A percentile compares a stretch with the other conserved stretches of the same genome.
Conservation (phyloP, 2,113 vertebrate genomes). For the Poecilia latipinna region DNA sequence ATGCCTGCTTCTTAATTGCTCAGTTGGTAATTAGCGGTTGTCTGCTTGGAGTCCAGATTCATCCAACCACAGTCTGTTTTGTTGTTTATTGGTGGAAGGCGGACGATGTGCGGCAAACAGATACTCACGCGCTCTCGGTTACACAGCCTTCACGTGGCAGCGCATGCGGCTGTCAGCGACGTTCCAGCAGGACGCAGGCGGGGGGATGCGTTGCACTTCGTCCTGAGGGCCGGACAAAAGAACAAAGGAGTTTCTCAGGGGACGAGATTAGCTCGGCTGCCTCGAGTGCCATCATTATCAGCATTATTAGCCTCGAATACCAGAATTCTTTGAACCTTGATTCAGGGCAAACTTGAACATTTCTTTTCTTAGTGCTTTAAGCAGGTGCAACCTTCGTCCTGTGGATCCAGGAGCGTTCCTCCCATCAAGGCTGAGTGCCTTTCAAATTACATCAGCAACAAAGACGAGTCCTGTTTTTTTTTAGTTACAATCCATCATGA, state of each 20-base stretch:
- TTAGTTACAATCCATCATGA: accelerated
- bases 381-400: slow-evolving; percentile 8
- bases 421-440: slow-evolving; percentile 28
- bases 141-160: slow-evolving; percentile 32
- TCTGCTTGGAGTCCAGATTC: slow-evolving; percentile 41
- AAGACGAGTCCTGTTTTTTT: background rate
- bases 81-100: slow-evolving; percentile 23
- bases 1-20: slow-evolving; percentile 60
- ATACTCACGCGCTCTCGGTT: slow-evolving; percentile 12
- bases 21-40: slow-evolving; percentile 54
- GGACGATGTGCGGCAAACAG: slow-evolving; percentile 4
- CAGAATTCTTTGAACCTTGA: slow-evolving; percentile 21
- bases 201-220: slow-evolving; percentile 55
- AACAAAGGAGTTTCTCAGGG: slow-evolving; percentile 47
- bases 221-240: slow-evolving; percentile 36
- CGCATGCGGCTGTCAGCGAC: slow-evolving; percentile 68
- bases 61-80: slow-evolving; percentile 32
- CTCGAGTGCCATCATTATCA: background rate
- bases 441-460: background rate
- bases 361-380: background rate
- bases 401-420: slow-evolving; percentile 32
- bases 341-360: background rate
- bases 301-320: slow-evolving; percentile 8
- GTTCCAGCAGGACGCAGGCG: slow-evolving; percentile 60
- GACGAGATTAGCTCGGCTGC: slow-evolving; percentile 2